Conservation (phyloP, 1,140 invertebrate genomes). For the Bombus affinis region DNA sequence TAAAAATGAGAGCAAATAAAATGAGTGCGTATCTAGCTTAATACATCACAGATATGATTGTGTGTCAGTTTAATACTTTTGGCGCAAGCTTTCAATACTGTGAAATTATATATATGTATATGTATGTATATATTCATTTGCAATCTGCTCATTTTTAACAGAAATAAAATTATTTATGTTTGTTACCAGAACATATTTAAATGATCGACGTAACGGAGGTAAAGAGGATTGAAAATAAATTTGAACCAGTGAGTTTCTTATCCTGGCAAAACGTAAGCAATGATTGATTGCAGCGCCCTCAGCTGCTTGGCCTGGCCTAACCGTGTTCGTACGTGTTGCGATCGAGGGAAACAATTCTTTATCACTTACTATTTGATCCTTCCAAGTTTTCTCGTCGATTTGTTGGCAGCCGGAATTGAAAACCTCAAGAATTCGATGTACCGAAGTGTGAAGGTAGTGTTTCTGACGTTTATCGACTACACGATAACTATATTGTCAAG, state of each 20-base stretch:
- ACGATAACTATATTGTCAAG: constrained; percentile 9
- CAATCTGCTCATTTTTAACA: background rate
- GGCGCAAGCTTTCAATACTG: background rate
- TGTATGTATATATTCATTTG: background rate
- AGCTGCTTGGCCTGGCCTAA: constrained; percentile 62
- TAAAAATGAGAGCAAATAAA: background rate
- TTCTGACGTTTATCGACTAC: background rate
- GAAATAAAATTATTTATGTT: no score
- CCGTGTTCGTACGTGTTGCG: constrained; percentile 59
- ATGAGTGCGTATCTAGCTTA: background rate
- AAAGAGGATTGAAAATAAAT: background rate
- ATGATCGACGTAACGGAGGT: background rate
- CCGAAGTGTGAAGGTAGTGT: constrained; percentile 43
- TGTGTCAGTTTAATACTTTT: background rate
- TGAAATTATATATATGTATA: background rate
- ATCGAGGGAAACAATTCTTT: constrained; percentile 50
- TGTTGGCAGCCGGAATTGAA: background rate
- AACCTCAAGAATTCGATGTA: constrained; percentile 32
- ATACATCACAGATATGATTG: background rate
- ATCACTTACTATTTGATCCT: constrained; percentile 37
- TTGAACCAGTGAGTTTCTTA: background rate
- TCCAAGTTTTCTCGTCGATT: constrained; percentile 25
- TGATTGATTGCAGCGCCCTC: constrained; percentile 43
- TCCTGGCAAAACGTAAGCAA: constrained; percentile 32
- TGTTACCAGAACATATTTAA: no score